These are phyloP conservation scores for Choristoneura fumiferana DNA, from an alignment of 1,140 invertebrate species.

Conservation along the genomic window DNA sequence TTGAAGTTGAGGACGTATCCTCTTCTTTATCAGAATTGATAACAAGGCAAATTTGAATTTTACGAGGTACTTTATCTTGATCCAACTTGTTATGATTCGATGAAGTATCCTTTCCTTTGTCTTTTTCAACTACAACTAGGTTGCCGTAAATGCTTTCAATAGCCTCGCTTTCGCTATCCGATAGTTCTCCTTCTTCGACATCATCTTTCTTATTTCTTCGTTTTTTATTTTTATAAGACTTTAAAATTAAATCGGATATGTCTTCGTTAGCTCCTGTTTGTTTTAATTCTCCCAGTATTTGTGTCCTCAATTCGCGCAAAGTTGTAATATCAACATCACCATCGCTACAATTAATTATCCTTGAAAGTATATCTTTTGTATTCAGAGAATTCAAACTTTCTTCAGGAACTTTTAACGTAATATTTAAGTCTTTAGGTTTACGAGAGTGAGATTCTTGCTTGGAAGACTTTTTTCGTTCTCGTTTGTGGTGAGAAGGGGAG, in stretches of 20 bases:
- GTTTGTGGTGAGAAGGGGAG: conserved; percentile 46
- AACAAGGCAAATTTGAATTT: conserved; percentile 68
- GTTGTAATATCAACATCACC: conserved; percentile 67
- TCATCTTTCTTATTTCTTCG: conserved; percentile 45
- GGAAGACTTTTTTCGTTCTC: conserved; percentile 47
- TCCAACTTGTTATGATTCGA: conserved; percentile 24
- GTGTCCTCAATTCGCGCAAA: conserved; percentile 53
- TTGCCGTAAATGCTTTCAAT: conserved; percentile 70
- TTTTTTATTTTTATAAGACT: conserved; percentile 56
- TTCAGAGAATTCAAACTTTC: conserved; percentile 62
- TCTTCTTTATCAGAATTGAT: conserved; percentile 54
- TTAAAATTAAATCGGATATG: conserved; percentile 66
- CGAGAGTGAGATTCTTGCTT: conserved; percentile 25
- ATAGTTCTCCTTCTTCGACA: conserved; percentile 70
- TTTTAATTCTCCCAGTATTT: conserved; percentile 65
- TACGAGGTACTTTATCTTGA: conserved; percentile 45
- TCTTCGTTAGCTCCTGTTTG: conserved; percentile 64
- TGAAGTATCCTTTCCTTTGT: conserved; percentile 31
- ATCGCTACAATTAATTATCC: conserved; percentile 66
- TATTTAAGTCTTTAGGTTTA: conserved; percentile 55
- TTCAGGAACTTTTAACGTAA: conserved; percentile 66
- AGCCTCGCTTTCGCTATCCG: conserved; percentile 73
- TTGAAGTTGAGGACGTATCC: conserved; percentile 19
- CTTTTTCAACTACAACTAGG: conserved; percentile 47
- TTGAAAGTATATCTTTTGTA: conserved; percentile 63